These are phyloP conservation scores for Paratilapia polleni DNA, from an alignment of 2,113 vertebrate genomes.

Conservation along the genomic window DNA sequence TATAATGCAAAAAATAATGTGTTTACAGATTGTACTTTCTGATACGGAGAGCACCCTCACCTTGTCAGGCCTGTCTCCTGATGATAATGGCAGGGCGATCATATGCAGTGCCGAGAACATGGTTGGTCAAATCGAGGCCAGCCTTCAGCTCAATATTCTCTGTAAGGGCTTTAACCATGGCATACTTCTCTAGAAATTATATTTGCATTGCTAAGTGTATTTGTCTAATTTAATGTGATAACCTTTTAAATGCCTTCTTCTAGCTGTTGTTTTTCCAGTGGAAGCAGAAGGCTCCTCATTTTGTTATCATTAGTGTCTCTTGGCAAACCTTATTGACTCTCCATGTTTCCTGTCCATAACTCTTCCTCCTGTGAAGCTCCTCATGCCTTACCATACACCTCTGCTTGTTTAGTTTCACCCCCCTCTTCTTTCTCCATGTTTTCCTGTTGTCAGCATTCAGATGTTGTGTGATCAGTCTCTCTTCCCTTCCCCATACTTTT, in stretches of 20 bases:
- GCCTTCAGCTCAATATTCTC: slow-evolving; percentile 90
- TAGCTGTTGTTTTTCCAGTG: slow-evolving; percentile 44
- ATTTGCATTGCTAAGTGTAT: slow-evolving; percentile 5
- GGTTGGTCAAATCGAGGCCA: slow-evolving; percentile 90
- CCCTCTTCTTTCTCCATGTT: slow-evolving; percentile 39
- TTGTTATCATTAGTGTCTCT: slow-evolving; percentile 66
- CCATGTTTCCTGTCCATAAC: slow-evolving; percentile 72
- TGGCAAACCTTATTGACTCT: slow-evolving; percentile 70
- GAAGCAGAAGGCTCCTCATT: slow-evolving; percentile 42
- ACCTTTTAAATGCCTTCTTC: slow-evolving; percentile 43
- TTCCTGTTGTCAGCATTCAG: slow-evolving; percentile 33
- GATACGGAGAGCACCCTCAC: slow-evolving; percentile 84
- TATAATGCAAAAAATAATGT: background rate
- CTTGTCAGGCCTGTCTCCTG: slow-evolving; percentile 88
- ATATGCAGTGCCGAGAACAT: slow-evolving; percentile 93
- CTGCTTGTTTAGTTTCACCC: slow-evolving; percentile 39
- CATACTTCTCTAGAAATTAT: slow-evolving; percentile 18
- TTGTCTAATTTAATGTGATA: slow-evolving; percentile 45
- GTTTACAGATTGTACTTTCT: slow-evolving; percentile 81
- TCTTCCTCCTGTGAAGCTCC: slow-evolving; percentile 74
- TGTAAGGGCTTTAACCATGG: slow-evolving; percentile 84
- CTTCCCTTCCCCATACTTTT: background rate
- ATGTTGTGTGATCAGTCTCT: slow-evolving; percentile 14
- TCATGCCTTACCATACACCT: slow-evolving; percentile 49
- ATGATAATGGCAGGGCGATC: slow-evolving; percentile 90